phyloP scores from a whole-genome alignment of 2,797 vertebrate genomes.

The Ataeniobius toweri region DNA sequence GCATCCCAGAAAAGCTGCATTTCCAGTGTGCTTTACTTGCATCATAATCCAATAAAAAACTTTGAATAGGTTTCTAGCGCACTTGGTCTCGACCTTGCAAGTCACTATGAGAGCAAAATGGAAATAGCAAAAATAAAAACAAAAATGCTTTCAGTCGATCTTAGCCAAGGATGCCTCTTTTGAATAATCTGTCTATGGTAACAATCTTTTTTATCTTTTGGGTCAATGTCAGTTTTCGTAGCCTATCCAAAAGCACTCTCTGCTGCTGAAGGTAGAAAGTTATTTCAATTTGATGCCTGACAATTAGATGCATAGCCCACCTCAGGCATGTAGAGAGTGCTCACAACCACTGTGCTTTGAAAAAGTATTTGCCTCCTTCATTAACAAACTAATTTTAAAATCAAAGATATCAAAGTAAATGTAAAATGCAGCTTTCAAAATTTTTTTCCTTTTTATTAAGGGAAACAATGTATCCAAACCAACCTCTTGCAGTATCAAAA shows the following conservation, averaged over 20 bases:
- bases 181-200: conserved; percentile 29
- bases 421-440: background rate
- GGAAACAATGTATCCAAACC: background rate
- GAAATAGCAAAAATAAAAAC: background rate
- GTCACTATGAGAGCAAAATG: background rate
- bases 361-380: background rate
- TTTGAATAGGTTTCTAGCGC: background rate
- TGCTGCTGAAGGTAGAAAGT: conserved; percentile 35
- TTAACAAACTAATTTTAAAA: too few species aligned
- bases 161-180: conserved; percentile 2
- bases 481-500: background rate
- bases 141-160: conserved; percentile 8
- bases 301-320: conserved; percentile 25
- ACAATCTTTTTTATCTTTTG: conserved; percentile 26
- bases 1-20: background rate
- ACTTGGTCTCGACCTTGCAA: background rate
- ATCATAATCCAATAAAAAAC: background rate
- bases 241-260: conserved; percentile 37
- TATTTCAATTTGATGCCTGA: conserved; percentile 14
- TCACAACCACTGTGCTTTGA: background rate
- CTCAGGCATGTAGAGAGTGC: conserved; percentile 20
- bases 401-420: background rate
- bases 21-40: background rate
- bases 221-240: conserved; percentile 46
- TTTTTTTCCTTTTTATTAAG: background rate